Conservation (phyloP, 2,888 invertebrate genomes). For the Barypeithes pellucidus region DNA sequence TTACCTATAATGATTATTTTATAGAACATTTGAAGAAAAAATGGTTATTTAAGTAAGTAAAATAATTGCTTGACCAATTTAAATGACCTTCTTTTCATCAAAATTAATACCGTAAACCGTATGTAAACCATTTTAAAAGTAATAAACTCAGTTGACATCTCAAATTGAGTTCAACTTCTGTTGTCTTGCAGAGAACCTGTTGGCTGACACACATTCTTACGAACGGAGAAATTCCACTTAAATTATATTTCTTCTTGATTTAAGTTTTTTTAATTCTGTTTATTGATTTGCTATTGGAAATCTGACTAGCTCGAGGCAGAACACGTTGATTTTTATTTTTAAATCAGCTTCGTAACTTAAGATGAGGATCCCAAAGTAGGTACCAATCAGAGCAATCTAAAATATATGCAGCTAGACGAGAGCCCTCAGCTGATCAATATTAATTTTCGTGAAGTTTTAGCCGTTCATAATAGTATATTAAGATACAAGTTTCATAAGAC, state of each 20-base stretch:
- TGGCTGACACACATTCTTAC: slow-evolving; percentile 41
- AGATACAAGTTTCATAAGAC: too few species aligned
- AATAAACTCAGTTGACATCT: slow-evolving; percentile 31
- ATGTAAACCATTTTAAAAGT: slow-evolving; percentile 31
- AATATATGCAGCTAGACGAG: too few species aligned
- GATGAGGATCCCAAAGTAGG: too few species aligned
- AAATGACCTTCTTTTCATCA: slow-evolving; percentile 13
- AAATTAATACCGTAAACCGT: slow-evolving; percentile 5
- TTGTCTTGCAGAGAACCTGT: slow-evolving; percentile 37
- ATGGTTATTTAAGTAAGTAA: background rate
- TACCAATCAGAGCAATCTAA: too few species aligned
- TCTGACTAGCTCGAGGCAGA: too few species aligned
- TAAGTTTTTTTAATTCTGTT: background rate
- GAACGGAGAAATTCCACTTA: slow-evolving; percentile 24
- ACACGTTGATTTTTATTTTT: too few species aligned
- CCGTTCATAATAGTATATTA: too few species aligned
- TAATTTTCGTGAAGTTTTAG: too few species aligned
- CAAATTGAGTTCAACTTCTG: slow-evolving; percentile 34
- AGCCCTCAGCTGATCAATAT: too few species aligned
- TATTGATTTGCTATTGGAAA: background rate
- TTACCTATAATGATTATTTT: too few species aligned
- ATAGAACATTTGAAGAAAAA: too few species aligned
- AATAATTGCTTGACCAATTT: slow-evolving; percentile 20
- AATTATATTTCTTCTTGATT: slow-evolving; percentile 45
- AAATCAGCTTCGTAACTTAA: too few species aligned